Evolutionary conservation across 2,888 invertebrate genomes (phyloP).

Genomic region (Allacma fusca): DNA sequence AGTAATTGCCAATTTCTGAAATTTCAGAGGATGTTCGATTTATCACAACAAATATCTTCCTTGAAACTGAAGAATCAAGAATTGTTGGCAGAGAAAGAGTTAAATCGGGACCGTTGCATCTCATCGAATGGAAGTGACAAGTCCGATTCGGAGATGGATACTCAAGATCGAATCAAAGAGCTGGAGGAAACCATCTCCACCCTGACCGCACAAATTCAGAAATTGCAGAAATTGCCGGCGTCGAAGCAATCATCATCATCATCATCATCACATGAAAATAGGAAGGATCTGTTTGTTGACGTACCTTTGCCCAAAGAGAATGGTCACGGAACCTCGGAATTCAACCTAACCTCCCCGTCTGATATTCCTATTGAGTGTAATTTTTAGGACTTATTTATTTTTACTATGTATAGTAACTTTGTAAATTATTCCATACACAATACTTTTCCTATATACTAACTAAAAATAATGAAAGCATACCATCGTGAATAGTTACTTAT

Average conservation of each 20-base stretch:
- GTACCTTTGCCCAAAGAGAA: constrained; percentile 3
- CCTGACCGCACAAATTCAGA: constrained; percentile 85
- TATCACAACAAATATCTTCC: constrained; percentile 58
- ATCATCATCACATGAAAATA: no score
- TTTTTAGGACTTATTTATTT: background rate
- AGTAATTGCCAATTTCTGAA: no score
- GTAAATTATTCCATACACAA: constrained; percentile 1
- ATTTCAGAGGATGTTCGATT: constrained; percentile 60
- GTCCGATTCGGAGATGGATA: constrained; percentile 57
- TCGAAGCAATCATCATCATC: constrained; percentile 21
- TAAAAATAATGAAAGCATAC: no score
- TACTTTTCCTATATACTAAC: background rate
- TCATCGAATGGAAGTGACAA: constrained; percentile 59
- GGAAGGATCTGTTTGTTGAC: background rate
- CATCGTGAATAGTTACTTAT: no score
- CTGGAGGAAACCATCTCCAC: constrained; percentile 92
- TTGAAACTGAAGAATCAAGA: constrained; percentile 81
- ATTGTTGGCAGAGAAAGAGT: constrained; percentile 90
- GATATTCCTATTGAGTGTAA: constrained; percentile 37
- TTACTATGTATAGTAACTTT: constrained; percentile 12
- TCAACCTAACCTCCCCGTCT: background rate
- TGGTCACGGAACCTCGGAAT: constrained; percentile 21
- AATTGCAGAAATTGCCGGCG: constrained; percentile 16
- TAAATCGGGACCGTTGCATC: constrained; percentile 73
- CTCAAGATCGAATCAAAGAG: constrained; percentile 58